phyloP scores from a whole-genome alignment of 2,888 invertebrate genomes.

The Halictus quadricinctus region DNA sequence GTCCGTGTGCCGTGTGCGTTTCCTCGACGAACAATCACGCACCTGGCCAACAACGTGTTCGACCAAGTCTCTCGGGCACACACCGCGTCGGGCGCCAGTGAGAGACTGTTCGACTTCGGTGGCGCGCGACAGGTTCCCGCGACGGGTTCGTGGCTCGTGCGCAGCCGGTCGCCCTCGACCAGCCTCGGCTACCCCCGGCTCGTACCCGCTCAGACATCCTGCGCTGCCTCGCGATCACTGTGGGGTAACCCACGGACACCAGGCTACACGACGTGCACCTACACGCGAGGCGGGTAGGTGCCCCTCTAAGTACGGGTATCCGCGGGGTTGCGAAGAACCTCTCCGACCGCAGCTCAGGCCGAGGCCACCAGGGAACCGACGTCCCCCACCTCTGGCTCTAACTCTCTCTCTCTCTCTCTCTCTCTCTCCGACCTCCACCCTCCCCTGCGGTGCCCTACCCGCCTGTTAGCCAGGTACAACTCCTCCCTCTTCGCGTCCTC shows the following conservation, averaged over 20 bases:
- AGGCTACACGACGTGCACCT: background rate
- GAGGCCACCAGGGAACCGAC: conserved; percentile 45
- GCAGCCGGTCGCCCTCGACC: conserved; percentile 69
- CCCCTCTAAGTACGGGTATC: conserved; percentile 43
- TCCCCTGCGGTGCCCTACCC: background rate
- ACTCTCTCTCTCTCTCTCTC: conserved; percentile 1
- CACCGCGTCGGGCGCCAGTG: conserved; percentile 73
- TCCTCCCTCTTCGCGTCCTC: conserved; percentile 37
- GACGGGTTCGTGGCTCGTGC: conserved; percentile 54
- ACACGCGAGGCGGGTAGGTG: conserved; percentile 20
- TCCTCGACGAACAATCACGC: conserved; percentile 27
- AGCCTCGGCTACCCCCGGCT: conserved; percentile 53
- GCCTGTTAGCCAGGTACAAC: conserved; percentile 33
- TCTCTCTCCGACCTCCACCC: background rate
- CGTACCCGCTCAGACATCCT: conserved; percentile 31
- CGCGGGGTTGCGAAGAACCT: conserved; percentile 53
- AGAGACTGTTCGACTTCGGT: conserved; percentile 73
- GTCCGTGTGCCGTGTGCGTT: conserved; percentile 1
- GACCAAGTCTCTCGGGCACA: conserved; percentile 59
- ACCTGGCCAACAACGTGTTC: conserved; percentile 15
- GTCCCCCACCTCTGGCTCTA: background rate
- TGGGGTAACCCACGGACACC: conserved; percentile 29
- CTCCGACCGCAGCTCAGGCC: conserved; percentile 62
- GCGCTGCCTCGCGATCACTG: conserved; percentile 9
- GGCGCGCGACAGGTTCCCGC: conserved; percentile 68